Evolutionary conservation across 2,113 vertebrate species (phyloP), one percentile per base, ranked within the genome.

Genomic region (Conger conger): DNA sequence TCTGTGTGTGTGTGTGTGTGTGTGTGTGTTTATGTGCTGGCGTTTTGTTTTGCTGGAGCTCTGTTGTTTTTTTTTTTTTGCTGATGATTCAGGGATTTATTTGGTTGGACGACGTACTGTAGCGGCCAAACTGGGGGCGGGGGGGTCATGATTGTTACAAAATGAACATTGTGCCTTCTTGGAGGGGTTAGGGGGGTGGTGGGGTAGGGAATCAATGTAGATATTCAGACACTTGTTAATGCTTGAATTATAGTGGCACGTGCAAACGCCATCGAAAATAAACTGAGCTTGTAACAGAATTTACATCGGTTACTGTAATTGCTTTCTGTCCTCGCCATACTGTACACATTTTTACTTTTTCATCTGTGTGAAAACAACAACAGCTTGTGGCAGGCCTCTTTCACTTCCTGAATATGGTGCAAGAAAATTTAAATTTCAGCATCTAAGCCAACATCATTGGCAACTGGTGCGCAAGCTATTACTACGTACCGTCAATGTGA

Each of bases 11-110:
- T 20, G 15, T 9, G 16, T 45, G 76, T 0, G 50, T 2, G 2
- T 1, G 18, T 15, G 42, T 45, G 76, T 0, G 50, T 2, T 0
- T 1, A 9, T 15, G 42, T 20, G 36, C 23, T 40, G 37, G 84
- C 76, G 83, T 27, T 13, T 73, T 3, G n/a, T 73, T 73, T 11
- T 17, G n/a, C 68, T 11, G 68, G 90, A 86, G 79, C 86, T 84
- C 76, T 88, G 80, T 90, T 84, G 76, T 80, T 42, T 50, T 50
- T 36, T 37, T 79, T 15, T 5, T 15, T 50, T 3, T 4, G 20
- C 23, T 11, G 57, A 63, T 23, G 45, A 63, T 63, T 63, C 20
- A 23, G 57, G 79, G 79, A 80, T 80, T 45, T 40, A 6, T 50
- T 80, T n/a, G 20, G 38, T 40, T 23, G 13, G 79, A 18, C 20